Base-by-base conservation (phyloP, 1,140 invertebrate genomes). In the Vanessa atalanta region DNA sequence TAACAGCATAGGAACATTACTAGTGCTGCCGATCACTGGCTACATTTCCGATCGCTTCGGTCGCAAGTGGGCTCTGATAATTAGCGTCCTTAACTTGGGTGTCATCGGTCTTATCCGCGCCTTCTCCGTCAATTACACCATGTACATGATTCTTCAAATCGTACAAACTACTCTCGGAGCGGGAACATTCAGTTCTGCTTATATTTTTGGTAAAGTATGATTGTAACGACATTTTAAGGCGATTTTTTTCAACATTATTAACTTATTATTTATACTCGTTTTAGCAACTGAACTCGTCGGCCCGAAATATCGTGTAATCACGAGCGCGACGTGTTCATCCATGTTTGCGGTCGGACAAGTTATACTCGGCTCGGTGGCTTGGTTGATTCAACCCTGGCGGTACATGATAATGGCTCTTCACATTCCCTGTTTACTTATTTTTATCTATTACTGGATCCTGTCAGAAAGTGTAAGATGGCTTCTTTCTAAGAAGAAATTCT, bases 251-350 rank as follows among this genome's bases (percentile, higher is more conserved):
- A 43, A 43, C 37, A 43, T 43, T 1, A 8, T 43, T 11, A 43
- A 12, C 2, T 1, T n/a, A 14, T 20, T 23, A 16, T 20, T 26
- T 47, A 47, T 0, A 15, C 12, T 20, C 16, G 51, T 93, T 93
- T 47, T 85, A 97, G 97, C 95, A 50, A 93, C 97, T 76, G 97
- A 98, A 87, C 93, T 96, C 77, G 95, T 97, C 0, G 96, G 95
- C 3, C 95, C 96, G 3, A 94, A 95, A 69, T 95, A 95, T 70
- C 93, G 97, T 71, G 96, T 96, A 0, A 82, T 96, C 6, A 95
- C 94, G 53, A 95, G 96, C 51, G 95, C 96, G 0, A 87, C 95
- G 0, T 94, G 95, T 8, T 94, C 95, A 11, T 94, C 94, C n/a
- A 95, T 95, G 84, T 97, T 96, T 82, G 95, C 96, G 0, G 77